Base-by-base conservation (phyloP, 2,797 vertebrate species). In the Acipenser ruthenus region DNA sequence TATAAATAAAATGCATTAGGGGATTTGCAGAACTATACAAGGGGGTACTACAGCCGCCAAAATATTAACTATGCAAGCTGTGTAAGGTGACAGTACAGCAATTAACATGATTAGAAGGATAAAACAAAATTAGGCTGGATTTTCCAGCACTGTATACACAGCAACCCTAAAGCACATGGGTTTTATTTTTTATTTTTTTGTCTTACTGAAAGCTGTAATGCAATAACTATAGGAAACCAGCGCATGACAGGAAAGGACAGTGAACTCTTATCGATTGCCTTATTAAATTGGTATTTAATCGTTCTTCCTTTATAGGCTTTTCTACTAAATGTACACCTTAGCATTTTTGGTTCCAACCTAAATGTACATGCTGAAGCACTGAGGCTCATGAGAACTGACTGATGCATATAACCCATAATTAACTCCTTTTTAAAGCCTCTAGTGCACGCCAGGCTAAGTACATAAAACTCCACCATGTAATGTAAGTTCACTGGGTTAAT, bases 331-430 rank as follows among this genome's bases (percentile, higher is more conserved):
- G 2, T 58, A n/a, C 15, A 3, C 74, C 69, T 58, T 58, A 13
- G 71, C 70, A 73, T 72, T 78, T 75, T 65, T 75, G 72, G 61
- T 60, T 60, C 23, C 10, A 13, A 50, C 48, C 65, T 66, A 12
- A 62, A 13, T 37, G 49, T 63, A 64, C 47, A 67, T 47, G 50
- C 48, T 60, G 13, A 58, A 61, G 71, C 69, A 71, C 64, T 71
- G 76, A 74, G 77, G 69, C 84, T 86, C 83, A 68, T 18, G 70
- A 80, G 80, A 67, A 81, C 80, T 82, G 82, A 80, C 79, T 49
- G 69, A 75, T 70, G 75, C 79, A 87, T 76, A 69, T 75, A 74
- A 81, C 79, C 81, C 81, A 78, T 86, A 85, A 85, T 87, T 88
- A 86, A 77, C 77, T 79, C 82, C 23, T 69, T 51, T 71, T 70